These are phyloP conservation scores for Pelagia noctiluca DNA, from an alignment of 30 jellyfish, hydroid and myxozoan genomes.

Conservation along the genomic window DNA sequence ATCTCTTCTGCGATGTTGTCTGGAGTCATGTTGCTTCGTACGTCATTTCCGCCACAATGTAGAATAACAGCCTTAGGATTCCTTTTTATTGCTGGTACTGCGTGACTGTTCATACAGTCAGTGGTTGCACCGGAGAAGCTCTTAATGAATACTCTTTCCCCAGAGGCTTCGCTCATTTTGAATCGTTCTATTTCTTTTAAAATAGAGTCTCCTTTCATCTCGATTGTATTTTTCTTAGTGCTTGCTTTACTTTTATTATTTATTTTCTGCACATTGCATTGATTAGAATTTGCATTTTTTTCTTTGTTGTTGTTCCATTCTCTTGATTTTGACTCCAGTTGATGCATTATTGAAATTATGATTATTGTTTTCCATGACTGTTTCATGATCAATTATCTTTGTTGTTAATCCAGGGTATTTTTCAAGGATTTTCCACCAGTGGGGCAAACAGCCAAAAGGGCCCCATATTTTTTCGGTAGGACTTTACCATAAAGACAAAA, in stretches of 20 bases:
- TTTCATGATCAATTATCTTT: background rate
- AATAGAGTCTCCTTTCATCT: background rate
- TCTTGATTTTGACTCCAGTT: background rate
- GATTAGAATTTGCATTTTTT: background rate
- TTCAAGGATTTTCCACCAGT: too few species aligned
- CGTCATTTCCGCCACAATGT: background rate
- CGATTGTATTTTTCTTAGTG: background rate
- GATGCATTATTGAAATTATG: background rate
- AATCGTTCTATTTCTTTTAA: background rate
- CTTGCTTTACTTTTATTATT: background rate
- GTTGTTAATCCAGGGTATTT: too few species aligned
- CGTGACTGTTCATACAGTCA: conserved; percentile 2
- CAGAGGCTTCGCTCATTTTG: background rate
- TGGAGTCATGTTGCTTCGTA: too few species aligned
- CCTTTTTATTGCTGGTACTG: background rate
- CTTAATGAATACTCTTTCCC: background rate
- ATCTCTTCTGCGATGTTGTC: too few species aligned
- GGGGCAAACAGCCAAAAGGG: too few species aligned
- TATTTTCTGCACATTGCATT: background rate
- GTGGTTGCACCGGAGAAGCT: conserved; percentile 3
- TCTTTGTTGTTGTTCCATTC: conserved; percentile 1
- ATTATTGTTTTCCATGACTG: background rate
- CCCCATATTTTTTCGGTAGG: too few species aligned
- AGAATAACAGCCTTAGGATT: conserved; percentile 1
- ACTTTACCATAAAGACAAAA: too few species aligned